phyloP scores from a whole-genome alignment of 2,797 vertebrate genomes.

The Ibycter americanus region DNA sequence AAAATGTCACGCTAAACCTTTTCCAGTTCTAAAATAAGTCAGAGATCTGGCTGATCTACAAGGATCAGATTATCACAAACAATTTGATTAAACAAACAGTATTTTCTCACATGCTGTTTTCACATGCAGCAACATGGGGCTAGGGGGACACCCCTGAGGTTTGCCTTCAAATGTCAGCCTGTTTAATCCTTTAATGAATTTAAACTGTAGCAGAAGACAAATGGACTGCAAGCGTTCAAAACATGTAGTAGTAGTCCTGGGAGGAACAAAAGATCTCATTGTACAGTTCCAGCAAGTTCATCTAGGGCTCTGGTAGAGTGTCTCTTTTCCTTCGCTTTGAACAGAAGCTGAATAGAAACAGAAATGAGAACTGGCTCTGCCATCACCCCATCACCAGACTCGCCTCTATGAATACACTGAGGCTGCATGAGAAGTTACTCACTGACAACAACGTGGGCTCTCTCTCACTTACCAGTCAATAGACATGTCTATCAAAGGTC shows the following conservation, averaged over 20 bases:
- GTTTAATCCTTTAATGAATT: constrained; percentile 69
- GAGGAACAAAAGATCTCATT: constrained; percentile 73
- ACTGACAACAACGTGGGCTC: constrained; percentile 6
- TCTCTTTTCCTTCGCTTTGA: constrained; percentile 66
- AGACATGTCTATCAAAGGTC: constrained; percentile 4
- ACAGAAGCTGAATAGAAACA: constrained; percentile 74
- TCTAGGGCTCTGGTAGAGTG: constrained; percentile 63
- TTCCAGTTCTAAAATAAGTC: not conserved
- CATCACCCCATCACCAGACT: constrained; percentile 56
- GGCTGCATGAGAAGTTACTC: constrained; percentile 38
- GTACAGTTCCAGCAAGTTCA: constrained; percentile 61
- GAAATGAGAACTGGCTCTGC: constrained; percentile 66
- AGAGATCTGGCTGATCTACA: not conserved
- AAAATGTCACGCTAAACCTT: not conserved
- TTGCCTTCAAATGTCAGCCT: constrained; percentile 48
- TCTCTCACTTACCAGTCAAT: constrained; percentile 22
- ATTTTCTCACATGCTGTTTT: not conserved
- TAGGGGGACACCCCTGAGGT: not conserved
- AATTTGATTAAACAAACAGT: not conserved
- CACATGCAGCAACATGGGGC: not conserved
- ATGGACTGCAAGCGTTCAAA: constrained; percentile 24
- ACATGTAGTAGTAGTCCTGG: constrained; percentile 43
- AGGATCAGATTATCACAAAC: not conserved
- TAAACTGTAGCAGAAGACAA: constrained; percentile 71
- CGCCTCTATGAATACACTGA: constrained; percentile 63